Evolutionary conservation across 2,797 vertebrate genomes (phyloP), one percentile per base, ranked within the genome.

Genomic region (Bufotes viridis): DNA sequence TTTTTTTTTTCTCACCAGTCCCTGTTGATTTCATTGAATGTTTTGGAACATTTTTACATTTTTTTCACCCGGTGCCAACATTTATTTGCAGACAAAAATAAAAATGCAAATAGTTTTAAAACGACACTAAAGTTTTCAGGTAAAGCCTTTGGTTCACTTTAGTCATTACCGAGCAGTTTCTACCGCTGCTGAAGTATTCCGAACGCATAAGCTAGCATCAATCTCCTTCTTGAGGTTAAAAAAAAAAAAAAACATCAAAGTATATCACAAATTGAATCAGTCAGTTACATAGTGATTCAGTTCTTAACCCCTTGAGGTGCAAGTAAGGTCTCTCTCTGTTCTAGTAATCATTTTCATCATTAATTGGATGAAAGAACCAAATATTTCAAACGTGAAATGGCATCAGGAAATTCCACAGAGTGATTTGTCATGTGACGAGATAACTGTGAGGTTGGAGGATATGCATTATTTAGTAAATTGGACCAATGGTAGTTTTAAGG

Each of bases 131-230:
- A 87, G 72, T 90, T 93, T 83, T 82, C 89, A 90, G 65, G 81
- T 90, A 92, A 93, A 92, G 88, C 93, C 90, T 91, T 85, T 79
- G 92, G 94, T 93, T 95, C 93, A 93, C 93, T 94, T 94, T 87
- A 81, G 88, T 92, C 92, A 91, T 93, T 93, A 93, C 91, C 72
- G 90, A 93, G 90, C 90, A 91, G 90, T 93, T 94, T 93, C 12
- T 90, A 87, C 80, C 84, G 87, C 90, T 90, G 87, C 90, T 90
- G 90, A 93, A 93, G 91, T 93, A 92, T 94, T 93, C 91, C 89
- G 92, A 93, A 92, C 89, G 76, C 92, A 92, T 91, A 92, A 93
- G 93, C 90, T 87, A 86, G 89, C 91, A 93, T 93, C 93, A 94
- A 85, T 94, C 91, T 91, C 91, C 87, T 91, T 81, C 85, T 92